Evolutionary conservation across 2,797 vertebrate genomes (phyloP).

Genomic region (Acropternis orthonyx): DNA sequence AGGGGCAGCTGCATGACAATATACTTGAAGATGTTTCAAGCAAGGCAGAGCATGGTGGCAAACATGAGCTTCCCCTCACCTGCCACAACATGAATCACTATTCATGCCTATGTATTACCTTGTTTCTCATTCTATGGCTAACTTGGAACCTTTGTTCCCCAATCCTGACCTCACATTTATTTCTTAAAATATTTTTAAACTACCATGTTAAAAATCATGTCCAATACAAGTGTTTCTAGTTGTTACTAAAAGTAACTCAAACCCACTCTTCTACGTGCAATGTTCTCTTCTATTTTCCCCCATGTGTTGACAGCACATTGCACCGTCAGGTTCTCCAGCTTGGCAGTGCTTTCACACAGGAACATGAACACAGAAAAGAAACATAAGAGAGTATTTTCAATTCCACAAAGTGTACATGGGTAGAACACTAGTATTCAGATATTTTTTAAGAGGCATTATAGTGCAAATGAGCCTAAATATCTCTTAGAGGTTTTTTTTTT

Average conservation of each 20-base stretch:
- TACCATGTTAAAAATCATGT: not conserved
- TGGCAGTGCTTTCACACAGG: not conserved
- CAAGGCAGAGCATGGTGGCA: not conserved
- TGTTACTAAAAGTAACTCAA: slow-evolving; percentile 44
- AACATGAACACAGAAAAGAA: not conserved
- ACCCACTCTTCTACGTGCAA: not conserved
- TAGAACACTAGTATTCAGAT: not conserved
- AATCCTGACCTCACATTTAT: not conserved
- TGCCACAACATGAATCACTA: not conserved
- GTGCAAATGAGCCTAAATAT: not conserved
- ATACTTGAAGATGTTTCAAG: not conserved
- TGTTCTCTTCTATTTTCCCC: slow-evolving; percentile 49
- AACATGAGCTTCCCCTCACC: not conserved
- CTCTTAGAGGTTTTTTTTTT: not conserved
- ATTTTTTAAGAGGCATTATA: not conserved
- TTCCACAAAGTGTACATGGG: not conserved
- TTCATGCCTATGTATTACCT: not conserved
- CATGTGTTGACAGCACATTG: slow-evolving; percentile 35
- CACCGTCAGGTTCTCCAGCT: slow-evolving; percentile 9
- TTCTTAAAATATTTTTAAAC: not conserved
- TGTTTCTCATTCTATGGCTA: not conserved
- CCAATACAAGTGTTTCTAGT: not conserved
- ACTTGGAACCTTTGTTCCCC: not conserved
- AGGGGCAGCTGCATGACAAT: not conserved
- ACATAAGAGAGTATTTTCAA: not conserved